phyloP scores from a whole-genome alignment of 2,888 invertebrate genomes.

The Amiota minor region DNA sequence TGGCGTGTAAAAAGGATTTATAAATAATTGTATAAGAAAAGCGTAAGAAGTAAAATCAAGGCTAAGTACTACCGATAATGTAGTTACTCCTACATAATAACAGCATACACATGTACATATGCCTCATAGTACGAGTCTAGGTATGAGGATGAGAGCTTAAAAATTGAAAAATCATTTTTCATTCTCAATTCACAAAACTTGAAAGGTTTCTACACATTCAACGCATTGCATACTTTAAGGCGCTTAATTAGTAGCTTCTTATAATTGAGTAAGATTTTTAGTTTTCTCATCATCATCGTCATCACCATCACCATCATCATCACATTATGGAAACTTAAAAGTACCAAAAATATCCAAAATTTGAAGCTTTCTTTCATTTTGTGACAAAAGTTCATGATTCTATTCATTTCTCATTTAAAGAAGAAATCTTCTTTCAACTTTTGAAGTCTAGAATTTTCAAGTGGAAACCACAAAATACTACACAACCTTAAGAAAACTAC shows the following conservation, averaged over 20 bases:
- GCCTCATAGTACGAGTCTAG: too few relatives aligned
- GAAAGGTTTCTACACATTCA: slow-evolving; percentile 23
- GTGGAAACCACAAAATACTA: slow-evolving; percentile 58
- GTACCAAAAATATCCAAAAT: too few relatives aligned
- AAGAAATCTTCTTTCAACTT: neutral
- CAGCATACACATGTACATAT: neutral
- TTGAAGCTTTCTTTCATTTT: neutral
- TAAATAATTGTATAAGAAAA: slow-evolving; percentile 66
- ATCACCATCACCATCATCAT: too few relatives aligned
- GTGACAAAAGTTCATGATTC: neutral
- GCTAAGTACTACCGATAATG: neutral
- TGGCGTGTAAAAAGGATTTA: slow-evolving; percentile 67
- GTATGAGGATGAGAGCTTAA: slow-evolving; percentile 22
- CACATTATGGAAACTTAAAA: too few relatives aligned
- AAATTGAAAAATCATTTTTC: too few relatives aligned
- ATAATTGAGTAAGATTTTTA: too few relatives aligned
- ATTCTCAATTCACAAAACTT: slow-evolving; percentile 14
- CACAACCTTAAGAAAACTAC: slow-evolving; percentile 40
- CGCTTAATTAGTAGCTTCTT: slow-evolving; percentile 19
- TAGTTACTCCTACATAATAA: too few relatives aligned
- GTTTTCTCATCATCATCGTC: too few relatives aligned
- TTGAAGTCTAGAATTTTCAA: slow-evolving; percentile 10
- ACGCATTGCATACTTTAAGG: slow-evolving; percentile 12
- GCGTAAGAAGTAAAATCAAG: slow-evolving; percentile 49
- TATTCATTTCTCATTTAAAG: neutral